Percentiles rank a stretch among this genome's conserved stretches.
These are phyloP conservation scores for Periophthalmus magnuspinnatus DNA, from an alignment of 2,797 vertebrate genomes.

Conservation along the genomic window DNA sequence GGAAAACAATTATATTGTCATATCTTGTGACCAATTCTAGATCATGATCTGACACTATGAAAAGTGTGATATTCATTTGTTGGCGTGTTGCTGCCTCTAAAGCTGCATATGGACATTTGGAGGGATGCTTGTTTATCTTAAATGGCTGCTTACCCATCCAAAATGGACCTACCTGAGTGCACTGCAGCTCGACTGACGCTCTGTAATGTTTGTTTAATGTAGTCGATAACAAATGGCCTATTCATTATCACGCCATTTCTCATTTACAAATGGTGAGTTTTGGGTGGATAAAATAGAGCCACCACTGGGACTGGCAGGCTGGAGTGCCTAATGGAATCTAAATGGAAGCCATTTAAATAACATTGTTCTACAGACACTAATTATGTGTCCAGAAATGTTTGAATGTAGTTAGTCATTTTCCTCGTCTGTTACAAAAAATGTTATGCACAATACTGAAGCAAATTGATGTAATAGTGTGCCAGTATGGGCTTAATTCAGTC, in stretches of 20 bases:
- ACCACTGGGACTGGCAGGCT: slow-evolving; percentile 43
- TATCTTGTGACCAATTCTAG: no score
- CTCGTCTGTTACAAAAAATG: neutral
- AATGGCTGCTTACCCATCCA: neutral
- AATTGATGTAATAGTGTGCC: neutral
- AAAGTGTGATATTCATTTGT: no score
- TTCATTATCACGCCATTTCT: slow-evolving; percentile 63
- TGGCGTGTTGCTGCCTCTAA: no score
- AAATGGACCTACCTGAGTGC: neutral
- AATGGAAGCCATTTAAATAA: slow-evolving; percentile 64
- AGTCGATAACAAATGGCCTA: slow-evolving; percentile 58
- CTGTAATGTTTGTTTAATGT: slow-evolving; percentile 62
- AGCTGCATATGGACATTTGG: no score
- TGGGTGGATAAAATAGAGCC: slow-evolving; percentile 55
- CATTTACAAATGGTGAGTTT: slow-evolving; percentile 50
- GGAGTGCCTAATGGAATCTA: slow-evolving; percentile 55
- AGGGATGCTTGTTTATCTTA: neutral
- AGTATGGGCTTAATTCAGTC: neutral
- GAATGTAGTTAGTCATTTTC: neutral
- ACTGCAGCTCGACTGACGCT: neutral
- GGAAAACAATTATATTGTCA: no score
- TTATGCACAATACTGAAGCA: neutral
- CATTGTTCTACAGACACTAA: slow-evolving; percentile 48
- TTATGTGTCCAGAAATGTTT: slow-evolving; percentile 39
- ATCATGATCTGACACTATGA: no score